A percentile compares a stretch with the other conserved stretches of the same genome.
These are phyloP conservation scores for Paracentrotus lividus DNA, from an alignment of 53 echinoderm and acorn worm genomes.

Conservation along the genomic window DNA sequence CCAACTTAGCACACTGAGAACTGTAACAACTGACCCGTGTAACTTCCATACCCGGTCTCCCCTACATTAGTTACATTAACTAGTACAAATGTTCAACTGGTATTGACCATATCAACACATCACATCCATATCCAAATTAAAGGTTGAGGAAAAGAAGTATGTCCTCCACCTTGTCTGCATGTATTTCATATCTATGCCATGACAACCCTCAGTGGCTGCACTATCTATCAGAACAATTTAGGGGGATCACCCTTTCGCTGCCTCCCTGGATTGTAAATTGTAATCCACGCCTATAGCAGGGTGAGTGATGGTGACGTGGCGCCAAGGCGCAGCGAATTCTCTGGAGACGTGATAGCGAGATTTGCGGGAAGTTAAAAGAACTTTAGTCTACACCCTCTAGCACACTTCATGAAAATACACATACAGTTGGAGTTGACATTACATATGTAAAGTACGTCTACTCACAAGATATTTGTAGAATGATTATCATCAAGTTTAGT, in stretches of 20 bases:
- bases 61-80: neutral
- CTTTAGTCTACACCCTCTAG: neutral
- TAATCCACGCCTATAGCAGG: slow-evolving; percentile 50
- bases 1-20: too few relatives aligned
- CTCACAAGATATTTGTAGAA: neutral
- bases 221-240: neutral
- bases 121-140: neutral
- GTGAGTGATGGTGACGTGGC: slow-evolving; percentile 67
- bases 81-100: too few relatives aligned
- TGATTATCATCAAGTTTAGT: too few relatives aligned
- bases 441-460: neutral
- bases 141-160: neutral
- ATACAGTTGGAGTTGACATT: neutral
- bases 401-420: neutral
- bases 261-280: slow-evolving; percentile 48
- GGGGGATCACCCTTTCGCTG: slow-evolving; percentile 57
- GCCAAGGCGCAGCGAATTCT: slow-evolving; percentile 60
- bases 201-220: slow-evolving; percentile 1
- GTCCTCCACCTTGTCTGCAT: neutral
- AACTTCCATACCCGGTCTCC: neutral
- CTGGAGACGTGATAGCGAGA: slow-evolving; percentile 1
- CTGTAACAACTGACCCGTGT: too few relatives aligned
- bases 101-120: too few relatives aligned
- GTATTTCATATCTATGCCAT: neutral
- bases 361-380: neutral